These are phyloP conservation scores for Periophthalmodon schlosseri DNA, from an alignment of 2,113 vertebrate genomes.

Conservation along the genomic window DNA sequence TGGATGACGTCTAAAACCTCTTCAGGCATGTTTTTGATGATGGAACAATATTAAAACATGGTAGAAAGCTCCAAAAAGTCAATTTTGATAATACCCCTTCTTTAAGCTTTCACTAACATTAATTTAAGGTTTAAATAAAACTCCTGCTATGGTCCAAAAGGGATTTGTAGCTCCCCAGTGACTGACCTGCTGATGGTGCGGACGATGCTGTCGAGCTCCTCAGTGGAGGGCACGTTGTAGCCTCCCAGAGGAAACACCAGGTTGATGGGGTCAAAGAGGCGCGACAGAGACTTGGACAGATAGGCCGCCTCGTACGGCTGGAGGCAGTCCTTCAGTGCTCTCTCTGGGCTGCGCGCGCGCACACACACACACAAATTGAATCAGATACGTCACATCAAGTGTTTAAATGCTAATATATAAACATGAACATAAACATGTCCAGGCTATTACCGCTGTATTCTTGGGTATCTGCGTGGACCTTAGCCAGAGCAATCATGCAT, in stretches of 20 bases:
- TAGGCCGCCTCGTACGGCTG: constrained; percentile 93
- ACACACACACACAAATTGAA: not conserved
- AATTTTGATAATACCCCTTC: too few relatives aligned
- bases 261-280: constrained; percentile 98
- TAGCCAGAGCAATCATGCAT: too few relatives aligned
- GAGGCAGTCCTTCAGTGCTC: constrained; percentile 89
- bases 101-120: too few relatives aligned
- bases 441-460: too few relatives aligned
- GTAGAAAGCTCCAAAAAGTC: too few relatives aligned
- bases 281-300: constrained; percentile 94
- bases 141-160: too few relatives aligned
- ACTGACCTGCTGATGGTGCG: constrained; percentile 84
- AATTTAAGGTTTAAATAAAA: not conserved
- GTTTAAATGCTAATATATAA: too few relatives aligned
- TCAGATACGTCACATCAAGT: not conserved
- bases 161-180: not conserved
- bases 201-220: constrained; percentile 94
- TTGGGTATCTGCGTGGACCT: too few relatives aligned
- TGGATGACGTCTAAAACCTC: too few relatives aligned
- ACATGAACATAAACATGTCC: too few relatives aligned
- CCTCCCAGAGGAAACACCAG: constrained; percentile 95
- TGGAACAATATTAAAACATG: too few relatives aligned
- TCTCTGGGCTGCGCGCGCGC: constrained; percentile 84
- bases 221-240: constrained; percentile 88
- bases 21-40: too few relatives aligned